phyloP scores from a whole-genome alignment of 2,113 vertebrate genomes.

The Megaceryle maxima region DNA sequence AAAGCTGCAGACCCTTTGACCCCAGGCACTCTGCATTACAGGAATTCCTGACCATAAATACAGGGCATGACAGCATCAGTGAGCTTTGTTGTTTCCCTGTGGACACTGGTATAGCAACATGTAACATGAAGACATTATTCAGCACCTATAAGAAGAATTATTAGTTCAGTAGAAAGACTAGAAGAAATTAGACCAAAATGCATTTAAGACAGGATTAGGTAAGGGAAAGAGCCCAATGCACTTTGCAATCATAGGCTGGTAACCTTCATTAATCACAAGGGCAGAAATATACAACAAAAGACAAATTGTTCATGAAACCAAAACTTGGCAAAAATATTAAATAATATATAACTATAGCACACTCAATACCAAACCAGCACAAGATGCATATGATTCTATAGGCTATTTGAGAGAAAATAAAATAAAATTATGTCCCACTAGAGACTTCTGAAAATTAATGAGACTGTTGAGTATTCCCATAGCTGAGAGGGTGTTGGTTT shows the following conservation, averaged over 20 bases:
- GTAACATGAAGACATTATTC: background rate
- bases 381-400: constrained; percentile 17
- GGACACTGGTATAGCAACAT: background rate
- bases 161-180: background rate
- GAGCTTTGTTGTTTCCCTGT: constrained; percentile 5
- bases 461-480: background rate
- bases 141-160: background rate
- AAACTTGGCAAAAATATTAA: constrained; percentile 44
- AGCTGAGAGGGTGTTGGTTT: background rate
- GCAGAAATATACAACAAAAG: background rate
- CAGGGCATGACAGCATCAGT: background rate
- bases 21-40: background rate
- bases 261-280: constrained; percentile 28
- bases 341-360: constrained; percentile 6
- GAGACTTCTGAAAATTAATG: constrained; percentile 32
- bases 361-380: constrained; percentile 3
- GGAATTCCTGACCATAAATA: constrained; percentile 17
- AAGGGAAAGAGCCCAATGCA: background rate
- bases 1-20: background rate
- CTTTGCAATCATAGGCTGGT: background rate
- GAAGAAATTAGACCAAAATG: constrained; percentile 9
- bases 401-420: constrained; percentile 23
- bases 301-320: constrained; percentile 4
- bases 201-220: constrained; percentile 25
- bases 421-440: background rate